These are phyloP conservation scores for Philypnodon macrostomus DNA, from an alignment of 2,797 vertebrate genomes.

Conservation along the genomic window DNA sequence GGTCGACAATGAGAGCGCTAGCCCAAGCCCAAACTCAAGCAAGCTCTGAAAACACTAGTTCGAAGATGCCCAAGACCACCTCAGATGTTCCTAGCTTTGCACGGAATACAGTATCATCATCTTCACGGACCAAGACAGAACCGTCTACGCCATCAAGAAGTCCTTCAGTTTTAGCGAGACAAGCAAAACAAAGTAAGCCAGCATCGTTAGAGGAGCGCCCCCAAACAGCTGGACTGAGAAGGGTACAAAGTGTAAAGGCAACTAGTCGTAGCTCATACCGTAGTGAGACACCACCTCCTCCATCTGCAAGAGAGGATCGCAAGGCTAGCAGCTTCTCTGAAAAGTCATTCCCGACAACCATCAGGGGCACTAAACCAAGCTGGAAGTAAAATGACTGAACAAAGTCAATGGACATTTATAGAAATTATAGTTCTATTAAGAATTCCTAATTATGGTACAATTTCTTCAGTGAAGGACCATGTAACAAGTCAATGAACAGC, in stretches of 20 bases:
- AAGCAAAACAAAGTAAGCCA: slow-evolving; percentile 67
- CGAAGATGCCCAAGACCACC: slow-evolving; percentile 58
- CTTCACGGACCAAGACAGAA: slow-evolving; percentile 86
- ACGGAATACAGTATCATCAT: slow-evolving; percentile 89
- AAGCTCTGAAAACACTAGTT: slow-evolving; percentile 64
- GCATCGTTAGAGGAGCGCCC: slow-evolving; percentile 62
- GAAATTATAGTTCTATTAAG: slow-evolving; percentile 13
- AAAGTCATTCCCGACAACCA: slow-evolving; percentile 67
- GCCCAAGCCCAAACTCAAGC: slow-evolving; percentile 40
- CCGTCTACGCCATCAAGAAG: slow-evolving; percentile 69
- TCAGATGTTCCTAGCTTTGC: slow-evolving; percentile 84
- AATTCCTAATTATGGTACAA: slow-evolving; percentile 13
- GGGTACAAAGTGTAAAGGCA: slow-evolving; percentile 81
- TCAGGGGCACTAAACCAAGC: slow-evolving; percentile 79
- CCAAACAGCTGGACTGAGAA: slow-evolving; percentile 67
- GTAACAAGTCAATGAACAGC: slow-evolving; percentile 42
- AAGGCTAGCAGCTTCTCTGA: slow-evolving; percentile 79
- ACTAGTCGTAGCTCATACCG: slow-evolving; percentile 67
- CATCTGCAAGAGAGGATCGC: slow-evolving; percentile 41
- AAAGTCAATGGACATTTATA: slow-evolving; percentile 10
- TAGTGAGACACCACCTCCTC: slow-evolving; percentile 63
- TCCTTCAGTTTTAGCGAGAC: slow-evolving; percentile 73
- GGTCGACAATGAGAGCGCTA: slow-evolving; percentile 79
- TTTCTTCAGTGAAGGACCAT: slow-evolving; percentile 26
- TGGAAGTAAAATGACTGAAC: slow-evolving; percentile 77